Evolutionary conservation across 2,113 vertebrate genomes (phyloP), one percentile per base, ranked within the genome.

Genomic region (Conger conger): DNA sequence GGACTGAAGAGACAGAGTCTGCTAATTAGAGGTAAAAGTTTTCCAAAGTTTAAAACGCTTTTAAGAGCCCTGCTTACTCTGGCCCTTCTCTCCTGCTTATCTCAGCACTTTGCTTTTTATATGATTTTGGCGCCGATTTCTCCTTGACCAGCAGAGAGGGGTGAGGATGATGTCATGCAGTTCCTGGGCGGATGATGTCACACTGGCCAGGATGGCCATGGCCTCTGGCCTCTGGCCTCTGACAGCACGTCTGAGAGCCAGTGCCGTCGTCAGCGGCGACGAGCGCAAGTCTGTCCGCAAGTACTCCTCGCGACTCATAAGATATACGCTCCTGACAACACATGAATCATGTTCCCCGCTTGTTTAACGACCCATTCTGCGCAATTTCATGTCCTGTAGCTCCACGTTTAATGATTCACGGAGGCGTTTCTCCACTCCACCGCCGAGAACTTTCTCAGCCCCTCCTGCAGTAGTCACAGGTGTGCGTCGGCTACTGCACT

Each of bases 111-210:
- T 45, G 27, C 17, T 23, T 35, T 42, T 37, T 30, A 73, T 81
- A 76, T 27, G 76, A 30, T 81, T 36, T 18, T 11, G 84, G 84
- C 42, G 38, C 80, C 60, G 50, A 45, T 78, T 15, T 45, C 60
- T 36, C 42, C 35, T 79, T 20, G 30, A 36, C n/a, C 27, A 33
- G 82, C 15, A 17, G 36, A 76, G 17, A 37, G 4, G 60, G 76
- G 80, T 45, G 7, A 35, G 36, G 80, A 77, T 86, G 84, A 86
- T 77, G 84, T 86, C 84, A 86, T 81, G 57, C 60, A 76, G 63
- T 9, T 83, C n/a, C 73, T 57, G 15, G 30, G 27, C 37, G 23
- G 84, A 81, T 85, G 84, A 85, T 85, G 79, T 85, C 84, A 85
- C 54, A 37, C 79, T 35, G 30, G 73, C 77, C 60, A 36, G 33